These are phyloP conservation scores for Drosophila lacertosa DNA, from an alignment of 1,140 invertebrate species.

Conservation along the genomic window DNA sequence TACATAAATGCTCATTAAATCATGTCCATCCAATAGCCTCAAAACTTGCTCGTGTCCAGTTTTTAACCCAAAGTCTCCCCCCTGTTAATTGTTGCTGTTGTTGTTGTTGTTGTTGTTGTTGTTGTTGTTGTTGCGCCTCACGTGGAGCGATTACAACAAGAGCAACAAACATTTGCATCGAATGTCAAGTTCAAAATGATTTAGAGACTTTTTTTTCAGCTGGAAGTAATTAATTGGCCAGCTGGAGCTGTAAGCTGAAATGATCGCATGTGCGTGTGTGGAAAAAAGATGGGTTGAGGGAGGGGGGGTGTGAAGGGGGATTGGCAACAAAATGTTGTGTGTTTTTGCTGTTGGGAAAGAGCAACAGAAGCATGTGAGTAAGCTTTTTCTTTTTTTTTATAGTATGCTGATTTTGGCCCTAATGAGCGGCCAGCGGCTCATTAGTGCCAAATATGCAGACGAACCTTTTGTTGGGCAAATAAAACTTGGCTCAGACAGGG, in stretches of 20 bases:
- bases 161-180: slow-evolving; percentile 52
- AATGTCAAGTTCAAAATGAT: slow-evolving; percentile 82
- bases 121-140: slow-evolving; percentile 48
- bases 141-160: slow-evolving; percentile 33
- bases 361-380: slow-evolving; percentile 15
- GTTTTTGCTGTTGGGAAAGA: not conserved
- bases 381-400: too few species aligned
- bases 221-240: slow-evolving; percentile 68
- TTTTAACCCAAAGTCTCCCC: slow-evolving; percentile 19
- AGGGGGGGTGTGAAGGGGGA: too few species aligned
- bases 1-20: slow-evolving; percentile 81
- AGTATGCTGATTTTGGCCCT: slow-evolving; percentile 48
- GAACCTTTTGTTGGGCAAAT: not conserved
- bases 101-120: slow-evolving; percentile 34
- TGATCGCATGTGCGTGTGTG: not conserved
- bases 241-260: slow-evolving; percentile 21
- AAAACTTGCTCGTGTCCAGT: slow-evolving; percentile 66
- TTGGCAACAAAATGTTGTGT: slow-evolving; percentile 22
- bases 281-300: slow-evolving; percentile 5
- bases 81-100: slow-evolving; percentile 15
- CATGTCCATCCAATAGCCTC: slow-evolving; percentile 51
- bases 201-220: slow-evolving; percentile 59
- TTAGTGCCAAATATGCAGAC: slow-evolving; percentile 19
- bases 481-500: slow-evolving; percentile 12
- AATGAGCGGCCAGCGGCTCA: slow-evolving; percentile 32